Percentiles rank a stretch among this genome's conserved stretches.
Conservation (phyloP, 30 jellyfish, hydroid and myxozoan genomes). For the Catostylus mosaicus region DNA sequence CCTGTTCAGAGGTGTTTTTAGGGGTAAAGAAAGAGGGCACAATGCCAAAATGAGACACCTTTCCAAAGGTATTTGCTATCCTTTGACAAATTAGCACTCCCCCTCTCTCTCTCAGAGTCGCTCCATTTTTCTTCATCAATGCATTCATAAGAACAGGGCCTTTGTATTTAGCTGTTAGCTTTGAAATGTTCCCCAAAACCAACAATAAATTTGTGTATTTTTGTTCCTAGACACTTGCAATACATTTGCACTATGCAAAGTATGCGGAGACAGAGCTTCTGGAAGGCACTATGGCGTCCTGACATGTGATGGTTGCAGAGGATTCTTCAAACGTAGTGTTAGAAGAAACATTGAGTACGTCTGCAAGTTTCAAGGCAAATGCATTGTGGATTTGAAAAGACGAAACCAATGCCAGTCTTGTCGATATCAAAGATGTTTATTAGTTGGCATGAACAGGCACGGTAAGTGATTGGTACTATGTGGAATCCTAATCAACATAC, state of each 20-base stretch:
- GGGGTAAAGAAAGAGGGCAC: too few relatives aligned
- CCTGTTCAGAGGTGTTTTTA: too few relatives aligned
- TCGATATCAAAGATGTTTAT: constrained; percentile 85
- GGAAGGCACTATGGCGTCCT: constrained; percentile 96
- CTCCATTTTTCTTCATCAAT: too few relatives aligned
- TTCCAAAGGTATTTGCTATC: too few relatives aligned
- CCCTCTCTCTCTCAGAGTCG: too few relatives aligned
- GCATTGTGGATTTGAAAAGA: constrained; percentile 89
- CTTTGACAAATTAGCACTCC: too few relatives aligned
- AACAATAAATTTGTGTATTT: too few relatives aligned
- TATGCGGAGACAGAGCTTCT: constrained; percentile 99
- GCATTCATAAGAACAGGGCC: too few relatives aligned
- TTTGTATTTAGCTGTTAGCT: too few relatives aligned
- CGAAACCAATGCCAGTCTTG: constrained; percentile 93
- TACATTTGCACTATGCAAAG: constrained; percentile 62
- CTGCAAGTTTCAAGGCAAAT: constrained; percentile 80
- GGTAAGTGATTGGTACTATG: constrained; percentile 51
- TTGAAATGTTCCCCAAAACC: too few relatives aligned
- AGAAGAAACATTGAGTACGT: constrained; percentile 79
- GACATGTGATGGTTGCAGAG: constrained; percentile 99
- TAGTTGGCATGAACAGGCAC: constrained; percentile 92
- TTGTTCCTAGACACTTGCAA: constrained; percentile 32
- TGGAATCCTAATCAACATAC: not conserved
- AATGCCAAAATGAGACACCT: too few relatives aligned
- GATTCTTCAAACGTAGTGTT: constrained; percentile 95